phyloP scores from a whole-genome alignment of 2,797 vertebrate species.

The Enteromius trimaculatus region DNA sequence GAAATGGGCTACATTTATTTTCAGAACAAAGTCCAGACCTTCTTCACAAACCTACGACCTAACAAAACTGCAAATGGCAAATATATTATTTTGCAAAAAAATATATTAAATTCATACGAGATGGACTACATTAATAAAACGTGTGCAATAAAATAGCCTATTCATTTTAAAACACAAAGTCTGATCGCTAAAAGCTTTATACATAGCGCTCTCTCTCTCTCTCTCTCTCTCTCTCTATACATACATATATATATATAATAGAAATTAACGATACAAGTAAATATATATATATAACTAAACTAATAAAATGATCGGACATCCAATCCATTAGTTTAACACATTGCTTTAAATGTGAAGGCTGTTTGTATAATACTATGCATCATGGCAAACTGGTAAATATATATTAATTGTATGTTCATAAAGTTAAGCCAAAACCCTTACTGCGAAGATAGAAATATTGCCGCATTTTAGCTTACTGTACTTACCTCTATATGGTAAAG shows the following conservation, averaged over 20 bases:
- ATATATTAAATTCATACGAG: background rate
- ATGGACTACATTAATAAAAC: background rate
- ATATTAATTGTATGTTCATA: background rate
- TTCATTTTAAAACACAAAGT: conserved; percentile 10
- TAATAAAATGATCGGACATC: background rate
- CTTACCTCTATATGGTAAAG: conserved; percentile 59
- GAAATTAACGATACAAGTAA: background rate
- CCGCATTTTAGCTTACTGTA: background rate
- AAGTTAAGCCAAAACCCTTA: background rate
- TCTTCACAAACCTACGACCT: background rate
- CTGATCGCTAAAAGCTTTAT: background rate
- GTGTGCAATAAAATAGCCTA: background rate
- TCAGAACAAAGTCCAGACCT: conserved; percentile 4
- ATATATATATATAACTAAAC: background rate
- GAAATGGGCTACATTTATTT: background rate
- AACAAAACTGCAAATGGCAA: background rate
- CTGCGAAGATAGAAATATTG: background rate
- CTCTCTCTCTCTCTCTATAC: too few relatives aligned
- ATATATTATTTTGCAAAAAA: background rate
- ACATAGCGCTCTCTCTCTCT: background rate
- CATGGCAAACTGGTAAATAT: background rate
- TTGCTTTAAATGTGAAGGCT: background rate
- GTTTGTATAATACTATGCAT: background rate
- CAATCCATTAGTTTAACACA: background rate
- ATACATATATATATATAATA: background rate